Percentiles rank a stretch among this genome's conserved stretches.
Evolutionary conservation across 2,113 vertebrate species (phyloP).

Genomic region (Microtus pennsylvanicus): DNA sequence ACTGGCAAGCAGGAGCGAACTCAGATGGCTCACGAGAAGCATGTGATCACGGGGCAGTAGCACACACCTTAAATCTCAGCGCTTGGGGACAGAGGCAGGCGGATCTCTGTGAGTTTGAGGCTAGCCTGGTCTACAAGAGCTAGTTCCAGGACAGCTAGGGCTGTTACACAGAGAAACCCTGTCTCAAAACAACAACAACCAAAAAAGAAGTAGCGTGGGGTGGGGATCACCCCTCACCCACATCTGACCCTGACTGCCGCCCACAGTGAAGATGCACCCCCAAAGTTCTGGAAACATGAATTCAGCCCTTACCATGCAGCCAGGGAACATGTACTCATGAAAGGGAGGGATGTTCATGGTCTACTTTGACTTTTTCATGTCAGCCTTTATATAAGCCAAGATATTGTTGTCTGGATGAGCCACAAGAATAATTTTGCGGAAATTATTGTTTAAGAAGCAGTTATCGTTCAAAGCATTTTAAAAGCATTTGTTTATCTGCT

Average conservation of each 20-base stretch:
- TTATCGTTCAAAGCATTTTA: conserved; percentile 34
- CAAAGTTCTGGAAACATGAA: conserved; percentile 91
- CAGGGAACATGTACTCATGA: conserved; percentile 59
- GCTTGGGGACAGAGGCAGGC: too few relatives aligned
- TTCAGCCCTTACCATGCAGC: neutral
- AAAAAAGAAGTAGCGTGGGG: too few relatives aligned
- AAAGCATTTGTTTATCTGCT: conserved; percentile 43
- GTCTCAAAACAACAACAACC: too few relatives aligned
- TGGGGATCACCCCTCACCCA: conserved; percentile 97
- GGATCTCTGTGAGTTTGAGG: too few relatives aligned
- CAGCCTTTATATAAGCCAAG: conserved; percentile 52
- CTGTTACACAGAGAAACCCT: too few relatives aligned
- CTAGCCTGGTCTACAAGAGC: too few relatives aligned
- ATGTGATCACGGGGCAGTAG: conserved; percentile 86
- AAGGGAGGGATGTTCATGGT: conserved; percentile 46
- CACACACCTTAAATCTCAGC: too few relatives aligned
- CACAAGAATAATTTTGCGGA: conserved; percentile 62
- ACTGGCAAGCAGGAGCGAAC: conserved; percentile 98
- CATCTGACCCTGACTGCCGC: conserved; percentile 97
- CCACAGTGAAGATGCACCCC: conserved; percentile 96
- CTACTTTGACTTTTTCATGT: conserved; percentile 34
- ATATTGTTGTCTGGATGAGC: conserved; percentile 52
- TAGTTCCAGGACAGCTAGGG: too few relatives aligned
- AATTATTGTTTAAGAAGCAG: conserved; percentile 70
- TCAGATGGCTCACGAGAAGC: conserved; percentile 97